These are phyloP conservation scores for Daphoenositta chrysoptera DNA, from an alignment of 2,113 vertebrate genomes.

Conservation along the genomic window DNA sequence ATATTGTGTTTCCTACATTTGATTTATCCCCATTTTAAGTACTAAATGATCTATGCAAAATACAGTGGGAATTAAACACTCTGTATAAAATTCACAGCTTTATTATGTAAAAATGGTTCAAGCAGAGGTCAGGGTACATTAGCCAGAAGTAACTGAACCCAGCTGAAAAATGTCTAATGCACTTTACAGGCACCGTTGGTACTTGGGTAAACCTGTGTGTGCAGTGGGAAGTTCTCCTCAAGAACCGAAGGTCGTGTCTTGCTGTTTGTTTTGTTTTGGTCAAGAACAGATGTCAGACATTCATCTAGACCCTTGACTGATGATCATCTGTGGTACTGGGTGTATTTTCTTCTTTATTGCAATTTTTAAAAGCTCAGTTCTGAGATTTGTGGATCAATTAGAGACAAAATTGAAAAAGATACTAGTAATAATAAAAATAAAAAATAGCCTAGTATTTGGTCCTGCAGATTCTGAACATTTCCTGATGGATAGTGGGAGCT, in stretches of 20 bases:
- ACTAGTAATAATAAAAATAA: not conserved
- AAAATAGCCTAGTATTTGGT: not conserved
- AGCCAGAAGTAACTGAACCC: conserved; percentile 10
- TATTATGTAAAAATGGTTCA: conserved; percentile 27
- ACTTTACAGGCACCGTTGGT: not conserved
- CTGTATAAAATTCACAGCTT: conserved; percentile 17
- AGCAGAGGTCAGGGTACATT: not conserved
- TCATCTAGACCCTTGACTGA: not conserved
- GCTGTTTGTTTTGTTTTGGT: not conserved
- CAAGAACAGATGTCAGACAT: not conserved
- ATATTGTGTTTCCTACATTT: conserved; percentile 50
- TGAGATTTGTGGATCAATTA: not conserved
- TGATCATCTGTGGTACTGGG: not conserved
- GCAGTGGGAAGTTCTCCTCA: not conserved
- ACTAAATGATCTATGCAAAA: conserved; percentile 46
- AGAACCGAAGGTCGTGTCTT: not conserved
- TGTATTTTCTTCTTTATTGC: not conserved
- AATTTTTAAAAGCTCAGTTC: not conserved
- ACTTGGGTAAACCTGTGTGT: not conserved
- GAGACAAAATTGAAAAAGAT: not conserved
- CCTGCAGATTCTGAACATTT: not conserved
- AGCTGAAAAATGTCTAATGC: not conserved
- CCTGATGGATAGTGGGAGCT: not conserved
- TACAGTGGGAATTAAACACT: conserved; percentile 20
- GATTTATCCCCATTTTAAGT: conserved; percentile 40